Base-by-base conservation (phyloP, 2,113 vertebrate species). In the Phylloscopus whistleri region DNA sequence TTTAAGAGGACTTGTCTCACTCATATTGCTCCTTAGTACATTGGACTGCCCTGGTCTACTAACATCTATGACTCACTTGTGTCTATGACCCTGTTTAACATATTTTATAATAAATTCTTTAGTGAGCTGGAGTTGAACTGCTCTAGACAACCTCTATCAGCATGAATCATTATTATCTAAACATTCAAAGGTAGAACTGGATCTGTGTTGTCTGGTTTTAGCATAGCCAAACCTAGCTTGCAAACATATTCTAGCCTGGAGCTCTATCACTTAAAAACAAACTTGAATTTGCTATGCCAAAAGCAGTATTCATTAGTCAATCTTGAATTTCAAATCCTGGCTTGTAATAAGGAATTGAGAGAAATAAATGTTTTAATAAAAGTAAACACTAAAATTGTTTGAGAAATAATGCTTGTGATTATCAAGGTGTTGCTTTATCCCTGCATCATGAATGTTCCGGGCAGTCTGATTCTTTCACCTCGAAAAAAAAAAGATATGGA, bases 131-230 rank as follows among this genome's bases (percentile, higher is more conserved):
- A 93, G 66, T 24, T 89, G 46, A 93, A 94, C 80, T 87, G 74
- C 76, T 95, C 76, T 85, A 95, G 93, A 95, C 90, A 93, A 75
- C 46, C 75, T 69, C 39, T 76, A 39, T 91, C 87, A 92, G 6
- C 59, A 69, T 97, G 97, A 97, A 51, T 96, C 88, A 95, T 72
- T 93, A 89, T 89, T 86, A 89, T 73, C 86, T 87, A 96, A 96
- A 94, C 83, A 90, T 87, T 94, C 84, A 87, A 76, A 87, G 80
- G 91, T 31, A 89, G 84, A 94, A 95, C 95, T 95, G 91, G 81
- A 90, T 95, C 80, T 92, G 8, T n/a, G 35, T 46, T 92, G 93
- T 94, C 92, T 97, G 86, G 88, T 95, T 95, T 93, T 91, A 95
- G 92, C 52, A 82, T 24, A 92, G 85, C 5, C 69, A 93, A 96